Evolutionary conservation across 1,140 invertebrate species (phyloP), one percentile per base, ranked within the genome.

Genomic region (Cotesia typhae): DNA sequence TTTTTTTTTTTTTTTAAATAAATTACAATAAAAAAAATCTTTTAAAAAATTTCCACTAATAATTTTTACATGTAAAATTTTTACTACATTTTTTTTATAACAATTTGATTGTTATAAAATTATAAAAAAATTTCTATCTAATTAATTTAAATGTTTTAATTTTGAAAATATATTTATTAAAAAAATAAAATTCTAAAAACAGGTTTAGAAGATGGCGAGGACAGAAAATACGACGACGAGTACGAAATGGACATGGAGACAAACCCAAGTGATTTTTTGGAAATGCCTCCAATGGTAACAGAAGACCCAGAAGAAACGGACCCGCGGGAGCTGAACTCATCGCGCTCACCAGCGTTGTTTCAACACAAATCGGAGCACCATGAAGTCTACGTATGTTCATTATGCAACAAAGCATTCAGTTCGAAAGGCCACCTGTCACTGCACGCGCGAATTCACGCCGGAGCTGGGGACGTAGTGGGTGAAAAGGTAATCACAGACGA

Each of bases 351-450:
- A 4, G 67, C 52, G 1, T 61, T 79, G 5, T 81, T 83, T 28
- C 81, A 85, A 70, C 84, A 84, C 20, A 82, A 79, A n/a, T 82
- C 80, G 35, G 85, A 87, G 51, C 85, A 87, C 68, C 85, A 87
- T 68, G 85, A 88, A 72, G 84, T 88, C 12, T 88, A 86, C 55
- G 84, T 88, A 4, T 89, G 88, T 69, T 87, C 85, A 35, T 82
- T 88, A 4, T 89, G 87, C 71, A 85, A 85, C 70, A 88, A 88
- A 71, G 87, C 87, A 4, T 89, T 89, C 60, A 87, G 87, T 67
- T 88, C 87, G 5, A 89, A 88, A 76, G 87, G 87, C 38, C 87
- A 89, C 67, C 72, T 89, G 28, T 87, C 88, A 1, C 78, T 88
- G 36, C 87, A 89, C 61, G 86, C 86, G n/a, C 79, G 85, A 65